Evolutionary conservation across 2,113 vertebrate genomes (phyloP), one percentile per base, ranked within the genome.

Genomic region (Taurulus bubalis): DNA sequence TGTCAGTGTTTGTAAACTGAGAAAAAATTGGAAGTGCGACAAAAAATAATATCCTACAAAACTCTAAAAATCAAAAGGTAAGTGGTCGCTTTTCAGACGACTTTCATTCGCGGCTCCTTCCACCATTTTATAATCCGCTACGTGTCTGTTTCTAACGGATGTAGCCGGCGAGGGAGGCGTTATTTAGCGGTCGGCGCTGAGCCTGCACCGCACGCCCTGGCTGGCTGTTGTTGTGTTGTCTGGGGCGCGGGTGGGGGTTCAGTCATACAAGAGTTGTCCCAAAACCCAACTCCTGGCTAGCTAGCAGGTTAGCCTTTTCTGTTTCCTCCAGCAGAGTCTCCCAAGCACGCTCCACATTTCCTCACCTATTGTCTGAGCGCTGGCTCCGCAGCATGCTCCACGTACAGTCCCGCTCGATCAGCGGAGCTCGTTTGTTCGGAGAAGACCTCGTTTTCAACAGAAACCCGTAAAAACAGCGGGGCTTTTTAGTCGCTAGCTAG

Each of bases 1-100:
- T 95, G 95, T 90, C 90, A 92, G 91, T 96, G 95, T 95, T 96
- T 95, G 94, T 96, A 96, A 96, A 95, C 95, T 95, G 95, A 92
- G 86, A 67, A 90, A 93, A 91, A 94, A 90, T 93, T 94, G 92
- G 89, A 94, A 93, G 90, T 93, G 84, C 89, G 90, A 93, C 87
- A 93, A 94, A 83, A 92, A 91, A 91, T 79, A 90, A 82, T 85
- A 80, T 80, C 71, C 85, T 22, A 8, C 73, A 45, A 62, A 85
- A 74, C 68, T 79, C 53, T 45, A 40, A 64, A 82, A 84, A 75
- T 70, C 68, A 30, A 92, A 91, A 92, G 94, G 89, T 91, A 91
- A 92, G 91, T 40, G 0, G 55, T 45, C 5, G 0, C 22, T 10
- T 28, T 30, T 22, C 6, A 0, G 0, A 12, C 6, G 10, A 22